Base-by-base conservation (phyloP, 2,113 vertebrate species). In the Barnardius zonarius region DNA sequence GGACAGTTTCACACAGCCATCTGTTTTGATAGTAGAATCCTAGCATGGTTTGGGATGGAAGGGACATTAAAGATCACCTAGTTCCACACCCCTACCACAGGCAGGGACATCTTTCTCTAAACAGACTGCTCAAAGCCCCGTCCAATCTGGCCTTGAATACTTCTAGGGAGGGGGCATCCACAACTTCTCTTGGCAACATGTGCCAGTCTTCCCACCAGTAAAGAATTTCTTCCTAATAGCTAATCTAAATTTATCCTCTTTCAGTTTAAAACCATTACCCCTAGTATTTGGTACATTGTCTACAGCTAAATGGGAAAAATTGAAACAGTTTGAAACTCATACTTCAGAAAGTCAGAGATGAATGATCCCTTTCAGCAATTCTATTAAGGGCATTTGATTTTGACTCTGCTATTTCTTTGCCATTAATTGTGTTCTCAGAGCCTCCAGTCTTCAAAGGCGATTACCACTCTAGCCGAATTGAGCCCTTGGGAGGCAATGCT, bases 361-460 rank as follows among this genome's bases (percentile, higher is more conserved):
- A 77, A 11, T 48, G 33, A 79, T 62, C 41, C 10, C 12, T 46
- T 24, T 33, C 19, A 90, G 35, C 10, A 8, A 3, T n/a, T 63
- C 24, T 19, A 67, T 43, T 39, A 61, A 37, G 59, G 23, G 35
- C 30, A 27, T 91, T 84, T 91, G 35, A 24, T 69, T 95, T 86
- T 90, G 48, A 12, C 30, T 67, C 19, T 64, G 4, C 12, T 57
- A 4, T 83, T 94, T 83, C 33, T 70, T 18, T 81, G 37, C n/a
- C 17, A 27, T 78, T 11, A 55, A 41, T 48, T 91, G 17, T 51
- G 70, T 84, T 72, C 88, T 74, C 96, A 99, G 99, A 99, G 92
- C 99, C 99, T 94, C 99, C 99, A 2, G 98, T 99, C 84, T 99
- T 99, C 94, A 98, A 99, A 86, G 99, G 99, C 39, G 98, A 99